Evolutionary conservation across 2,888 invertebrate species (phyloP).

Genomic region (Agonum fuliginosum): DNA sequence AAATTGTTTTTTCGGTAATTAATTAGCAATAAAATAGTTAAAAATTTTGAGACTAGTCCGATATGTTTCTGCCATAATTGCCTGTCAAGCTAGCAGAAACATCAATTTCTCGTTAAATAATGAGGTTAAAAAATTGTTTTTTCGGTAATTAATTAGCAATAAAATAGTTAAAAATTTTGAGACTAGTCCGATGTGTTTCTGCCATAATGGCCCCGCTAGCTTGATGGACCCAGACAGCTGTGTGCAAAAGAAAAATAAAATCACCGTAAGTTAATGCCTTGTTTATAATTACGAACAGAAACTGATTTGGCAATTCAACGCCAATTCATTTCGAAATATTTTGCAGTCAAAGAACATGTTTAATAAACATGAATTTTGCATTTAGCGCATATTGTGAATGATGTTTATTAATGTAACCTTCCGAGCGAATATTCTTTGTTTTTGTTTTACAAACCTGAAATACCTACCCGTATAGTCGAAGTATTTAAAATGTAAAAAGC

Average conservation of each 20-base stretch:
- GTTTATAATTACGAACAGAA: background rate
- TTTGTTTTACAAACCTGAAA: background rate
- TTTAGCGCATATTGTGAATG: background rate
- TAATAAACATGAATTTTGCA: background rate
- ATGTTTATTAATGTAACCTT: background rate
- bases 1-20: too few relatives aligned
- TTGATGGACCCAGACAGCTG: too few relatives aligned
- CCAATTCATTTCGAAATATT: background rate
- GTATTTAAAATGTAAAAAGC: constrained; percentile 2
- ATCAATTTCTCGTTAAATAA: too few relatives aligned
- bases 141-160: too few relatives aligned
- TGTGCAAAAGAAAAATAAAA: background rate
- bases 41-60: too few relatives aligned
- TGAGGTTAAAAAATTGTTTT: too few relatives aligned
- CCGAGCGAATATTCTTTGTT: background rate
- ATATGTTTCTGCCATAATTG: too few relatives aligned
- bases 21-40: too few relatives aligned
- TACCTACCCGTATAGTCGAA: background rate
- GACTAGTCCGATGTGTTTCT: too few relatives aligned
- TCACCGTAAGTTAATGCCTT: background rate
- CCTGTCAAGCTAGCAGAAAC: too few relatives aligned
- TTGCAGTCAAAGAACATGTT: background rate
- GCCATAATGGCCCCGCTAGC: too few relatives aligned
- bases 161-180: too few relatives aligned
- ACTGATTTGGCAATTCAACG: background rate